Percentiles rank a stretch among this genome's conserved stretches.
phyloP scores from a whole-genome alignment of 2,888 invertebrate genomes.

The Aspidiotus rigidus region DNA sequence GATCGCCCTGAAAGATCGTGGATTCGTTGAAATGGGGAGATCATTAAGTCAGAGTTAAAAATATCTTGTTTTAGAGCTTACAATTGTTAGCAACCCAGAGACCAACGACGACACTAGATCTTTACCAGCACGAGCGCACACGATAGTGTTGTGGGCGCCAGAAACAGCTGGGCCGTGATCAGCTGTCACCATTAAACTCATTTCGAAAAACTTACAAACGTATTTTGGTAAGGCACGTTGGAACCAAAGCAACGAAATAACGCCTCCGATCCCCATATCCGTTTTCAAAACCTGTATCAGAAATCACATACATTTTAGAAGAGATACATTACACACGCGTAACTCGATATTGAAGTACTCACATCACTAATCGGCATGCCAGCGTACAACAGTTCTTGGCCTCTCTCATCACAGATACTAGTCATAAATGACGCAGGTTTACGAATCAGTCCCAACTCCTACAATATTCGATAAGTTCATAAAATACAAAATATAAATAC shows the following conservation, averaged over 20 bases:
- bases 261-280: conserved; percentile 94
- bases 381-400: conserved; percentile 92
- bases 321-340: neutral
- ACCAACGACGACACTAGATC: conserved; percentile 93
- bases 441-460: conserved; percentile 92
- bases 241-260: conserved; percentile 96
- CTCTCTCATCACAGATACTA: conserved; percentile 96
- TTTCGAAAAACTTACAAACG: conserved; percentile 95
- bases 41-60: neutral
- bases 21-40: neutral
- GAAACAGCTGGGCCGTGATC: conserved; percentile 99
- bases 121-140: conserved; percentile 93
- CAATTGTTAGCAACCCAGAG: conserved; percentile 92
- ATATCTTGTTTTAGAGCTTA: conserved; percentile 47
- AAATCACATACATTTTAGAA: conserved; percentile 15
- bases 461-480: conserved; percentile 37
- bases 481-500: neutral
- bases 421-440: conserved; percentile 99
- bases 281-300: conserved; percentile 64
- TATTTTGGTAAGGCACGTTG: conserved; percentile 89
- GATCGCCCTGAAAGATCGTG: conserved; percentile 63
- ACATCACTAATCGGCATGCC: conserved; percentile 68
- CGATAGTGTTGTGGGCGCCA: conserved; percentile 97
- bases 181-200: conserved; percentile 96
- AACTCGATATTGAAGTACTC: neutral